A percentile compares a stretch with the other conserved stretches of the same genome.
These are phyloP conservation scores for Andricus quercusramuli DNA, from an alignment of 2,888 invertebrate genomes.

Conservation along the genomic window DNA sequence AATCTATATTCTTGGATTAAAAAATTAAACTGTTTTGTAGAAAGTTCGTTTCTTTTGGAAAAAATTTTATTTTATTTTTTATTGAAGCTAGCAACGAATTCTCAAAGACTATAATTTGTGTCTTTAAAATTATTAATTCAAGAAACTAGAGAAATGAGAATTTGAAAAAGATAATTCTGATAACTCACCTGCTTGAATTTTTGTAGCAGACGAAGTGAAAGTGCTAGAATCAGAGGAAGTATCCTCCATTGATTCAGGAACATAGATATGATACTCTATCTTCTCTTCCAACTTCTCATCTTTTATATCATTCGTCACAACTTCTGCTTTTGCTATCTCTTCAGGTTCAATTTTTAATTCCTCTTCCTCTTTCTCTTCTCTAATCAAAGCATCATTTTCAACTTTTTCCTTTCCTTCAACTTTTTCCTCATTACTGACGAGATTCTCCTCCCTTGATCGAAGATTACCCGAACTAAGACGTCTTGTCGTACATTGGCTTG, in stretches of 20 bases:
- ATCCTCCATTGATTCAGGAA: constrained; percentile 52
- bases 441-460: constrained; percentile 44
- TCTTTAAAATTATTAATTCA: no score
- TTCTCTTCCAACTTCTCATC: constrained; percentile 47
- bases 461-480: constrained; percentile 54
- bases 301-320: constrained; percentile 45
- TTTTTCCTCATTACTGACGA: neutral
- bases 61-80: no score
- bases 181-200: constrained; percentile 69
- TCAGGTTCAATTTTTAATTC: constrained; percentile 44
- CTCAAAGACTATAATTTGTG: no score
- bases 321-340: constrained; percentile 38
- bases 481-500: constrained; percentile 59
- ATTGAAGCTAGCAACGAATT: no score
- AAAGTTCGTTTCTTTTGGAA: no score
- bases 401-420: constrained; percentile 11
- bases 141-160: neutral
- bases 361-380: neutral
- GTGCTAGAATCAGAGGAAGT: constrained; percentile 58
- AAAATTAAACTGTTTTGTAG: no score
- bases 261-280: constrained; percentile 59
- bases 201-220: constrained; percentile 64
- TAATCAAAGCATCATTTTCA: neutral
- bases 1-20: no score
- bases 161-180: neutral